phyloP scores from a whole-genome alignment of 2,888 invertebrate species.

The Cyclophora albipunctata region DNA sequence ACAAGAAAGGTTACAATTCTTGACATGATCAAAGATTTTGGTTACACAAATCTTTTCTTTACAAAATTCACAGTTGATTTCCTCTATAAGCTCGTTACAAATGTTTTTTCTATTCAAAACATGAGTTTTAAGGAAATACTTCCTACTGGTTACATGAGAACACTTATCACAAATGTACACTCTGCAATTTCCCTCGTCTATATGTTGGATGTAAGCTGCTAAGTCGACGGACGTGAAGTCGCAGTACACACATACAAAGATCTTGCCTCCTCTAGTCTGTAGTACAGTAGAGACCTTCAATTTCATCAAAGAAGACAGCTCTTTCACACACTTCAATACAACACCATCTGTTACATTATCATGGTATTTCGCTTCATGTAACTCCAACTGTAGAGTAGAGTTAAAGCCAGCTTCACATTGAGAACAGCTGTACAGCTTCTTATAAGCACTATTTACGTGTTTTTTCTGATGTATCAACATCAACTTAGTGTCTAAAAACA shows the following conservation, averaged over 20 bases:
- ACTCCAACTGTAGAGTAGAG: conserved; percentile 23
- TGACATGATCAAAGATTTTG: background rate
- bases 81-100: conserved; percentile 8
- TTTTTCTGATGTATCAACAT: conserved; percentile 33
- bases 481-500: conserved; percentile 25
- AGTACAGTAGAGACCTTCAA: conserved; percentile 26
- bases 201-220: conserved; percentile 33
- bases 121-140: conserved; percentile 26
- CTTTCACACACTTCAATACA: conserved; percentile 27
- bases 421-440: conserved; percentile 32
- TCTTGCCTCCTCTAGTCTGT: background rate
- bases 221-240: conserved; percentile 17
- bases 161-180: conserved; percentile 37
- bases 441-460: conserved; percentile 22
- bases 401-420: conserved; percentile 34
- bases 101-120: conserved; percentile 6
- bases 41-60: background rate
- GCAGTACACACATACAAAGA: conserved; percentile 30
- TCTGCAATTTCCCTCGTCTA: conserved; percentile 25
- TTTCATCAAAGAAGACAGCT: conserved; percentile 40
- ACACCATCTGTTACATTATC: conserved; percentile 30
- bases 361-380: conserved; percentile 30
- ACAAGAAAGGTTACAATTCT: background rate
- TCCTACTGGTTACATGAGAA: conserved; percentile 27
- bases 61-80: background rate